These are phyloP conservation scores for Temnothorax ravouxi DNA, from an alignment of 2,888 invertebrate genomes.

Conservation along the genomic window DNA sequence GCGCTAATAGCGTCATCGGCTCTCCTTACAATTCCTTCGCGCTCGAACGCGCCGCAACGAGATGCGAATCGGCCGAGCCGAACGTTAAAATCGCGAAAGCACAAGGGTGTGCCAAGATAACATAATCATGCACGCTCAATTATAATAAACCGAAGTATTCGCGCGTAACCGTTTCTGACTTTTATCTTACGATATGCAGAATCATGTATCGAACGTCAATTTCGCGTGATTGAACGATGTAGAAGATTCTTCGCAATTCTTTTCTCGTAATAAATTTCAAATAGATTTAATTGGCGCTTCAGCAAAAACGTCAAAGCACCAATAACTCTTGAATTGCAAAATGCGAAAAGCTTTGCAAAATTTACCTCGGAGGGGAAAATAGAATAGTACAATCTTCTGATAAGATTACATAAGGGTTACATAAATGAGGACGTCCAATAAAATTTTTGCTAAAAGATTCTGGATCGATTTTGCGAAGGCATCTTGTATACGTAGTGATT, in stretches of 20 bases:
- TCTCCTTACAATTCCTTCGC: slow-evolving; percentile 33
- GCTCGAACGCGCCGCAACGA: slow-evolving; percentile 43
- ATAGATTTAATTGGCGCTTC: not conserved
- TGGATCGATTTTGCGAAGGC: not conserved
- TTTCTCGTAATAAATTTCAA: slow-evolving; percentile 12
- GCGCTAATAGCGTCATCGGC: slow-evolving; percentile 37
- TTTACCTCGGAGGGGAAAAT: not conserved
- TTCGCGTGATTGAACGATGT: not conserved
- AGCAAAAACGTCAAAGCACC: not conserved
- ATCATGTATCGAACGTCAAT: not conserved
- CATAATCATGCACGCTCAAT: slow-evolving; percentile 25
- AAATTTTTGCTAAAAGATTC: not conserved
- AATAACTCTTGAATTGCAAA: not conserved
- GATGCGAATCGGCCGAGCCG: slow-evolving; percentile 33
- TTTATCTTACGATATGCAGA: not conserved
- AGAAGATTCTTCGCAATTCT: not conserved
- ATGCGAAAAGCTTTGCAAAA: not conserved
- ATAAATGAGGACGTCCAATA: no score
- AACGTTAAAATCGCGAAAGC: slow-evolving; percentile 31
- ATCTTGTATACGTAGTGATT: not conserved
- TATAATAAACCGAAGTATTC: slow-evolving; percentile 31
- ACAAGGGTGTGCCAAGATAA: slow-evolving; percentile 18
- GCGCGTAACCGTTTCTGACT: slow-evolving; percentile 11
- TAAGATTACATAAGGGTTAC: not conserved
- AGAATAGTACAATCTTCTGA: not conserved